Conservation (phyloP, 2,113 vertebrate genomes). For the Ctenomys sociabilis region DNA sequence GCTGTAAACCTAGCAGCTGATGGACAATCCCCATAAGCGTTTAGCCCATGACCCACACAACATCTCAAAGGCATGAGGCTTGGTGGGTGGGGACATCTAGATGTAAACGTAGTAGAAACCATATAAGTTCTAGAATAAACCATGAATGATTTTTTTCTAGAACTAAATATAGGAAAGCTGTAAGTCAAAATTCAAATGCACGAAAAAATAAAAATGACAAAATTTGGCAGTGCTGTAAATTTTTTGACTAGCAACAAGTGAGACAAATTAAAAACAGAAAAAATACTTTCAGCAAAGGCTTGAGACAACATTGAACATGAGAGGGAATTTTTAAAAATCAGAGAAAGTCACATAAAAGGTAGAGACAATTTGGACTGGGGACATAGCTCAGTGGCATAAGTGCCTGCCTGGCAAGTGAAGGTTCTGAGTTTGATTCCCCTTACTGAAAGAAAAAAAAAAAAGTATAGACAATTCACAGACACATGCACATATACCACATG, state of each 20-base stretch:
- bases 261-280: not conserved
- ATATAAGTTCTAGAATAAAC: not conserved
- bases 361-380: not conserved
- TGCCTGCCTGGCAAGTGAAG: too few relatives aligned
- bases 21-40: not conserved
- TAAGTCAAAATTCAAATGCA: constrained; percentile 22
- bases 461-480: not conserved
- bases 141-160: not conserved
- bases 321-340: not conserved
- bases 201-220: not conserved
- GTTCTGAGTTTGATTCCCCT: too few relatives aligned
- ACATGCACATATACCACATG: not conserved
- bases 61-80: not conserved
- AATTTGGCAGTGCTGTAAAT: not conserved
- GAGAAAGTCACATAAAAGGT: not conserved
- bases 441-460: not conserved
- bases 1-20: not conserved
- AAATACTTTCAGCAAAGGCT: not conserved
- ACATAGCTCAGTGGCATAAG: too few relatives aligned
- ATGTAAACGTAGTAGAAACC: not conserved
- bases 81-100: not conserved
- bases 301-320: not conserved
- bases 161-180: not conserved
- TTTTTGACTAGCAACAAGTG: not conserved
- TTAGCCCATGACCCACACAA: not conserved